phyloP scores from a whole-genome alignment of 2,797 vertebrate genomes.

The Gallinago nigripennis region DNA sequence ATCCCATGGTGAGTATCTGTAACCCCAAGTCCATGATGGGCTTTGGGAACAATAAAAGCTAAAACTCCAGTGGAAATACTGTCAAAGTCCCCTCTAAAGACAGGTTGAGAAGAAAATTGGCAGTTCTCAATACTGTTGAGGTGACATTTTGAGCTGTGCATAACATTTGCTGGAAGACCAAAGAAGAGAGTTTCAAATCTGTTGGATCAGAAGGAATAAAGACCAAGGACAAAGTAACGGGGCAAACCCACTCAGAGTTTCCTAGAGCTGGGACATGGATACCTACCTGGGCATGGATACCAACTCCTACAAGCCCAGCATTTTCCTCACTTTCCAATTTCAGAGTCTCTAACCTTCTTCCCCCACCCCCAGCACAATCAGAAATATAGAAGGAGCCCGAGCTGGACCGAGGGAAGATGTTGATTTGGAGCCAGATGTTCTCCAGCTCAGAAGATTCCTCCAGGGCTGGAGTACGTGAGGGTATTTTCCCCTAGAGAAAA shows the following conservation, averaged over 20 bases:
- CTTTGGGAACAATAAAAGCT: no score
- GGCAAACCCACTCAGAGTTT: not conserved
- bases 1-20: not conserved
- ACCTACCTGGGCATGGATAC: no score
- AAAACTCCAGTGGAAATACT: no score
- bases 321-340: not conserved
- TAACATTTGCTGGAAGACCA: not conserved
- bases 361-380: no score
- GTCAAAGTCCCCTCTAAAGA: not conserved
- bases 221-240: not conserved
- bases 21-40: no score
- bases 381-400: not conserved
- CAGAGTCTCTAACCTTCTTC: not conserved
- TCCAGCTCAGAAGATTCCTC: not conserved
- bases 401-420: not conserved
- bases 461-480: not conserved
- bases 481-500: not conserved
- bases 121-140: not conserved
- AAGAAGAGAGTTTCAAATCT: not conserved
- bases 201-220: not conserved
- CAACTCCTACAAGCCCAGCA: not conserved
- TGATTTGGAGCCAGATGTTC: not conserved
- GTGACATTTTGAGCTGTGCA: not conserved
- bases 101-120: not conserved
- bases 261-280: not conserved